Evolutionary conservation across 1,140 invertebrate species (phyloP), one percentile per base, ranked within the genome.

Genomic region (Drosophila ananassae): DNA sequence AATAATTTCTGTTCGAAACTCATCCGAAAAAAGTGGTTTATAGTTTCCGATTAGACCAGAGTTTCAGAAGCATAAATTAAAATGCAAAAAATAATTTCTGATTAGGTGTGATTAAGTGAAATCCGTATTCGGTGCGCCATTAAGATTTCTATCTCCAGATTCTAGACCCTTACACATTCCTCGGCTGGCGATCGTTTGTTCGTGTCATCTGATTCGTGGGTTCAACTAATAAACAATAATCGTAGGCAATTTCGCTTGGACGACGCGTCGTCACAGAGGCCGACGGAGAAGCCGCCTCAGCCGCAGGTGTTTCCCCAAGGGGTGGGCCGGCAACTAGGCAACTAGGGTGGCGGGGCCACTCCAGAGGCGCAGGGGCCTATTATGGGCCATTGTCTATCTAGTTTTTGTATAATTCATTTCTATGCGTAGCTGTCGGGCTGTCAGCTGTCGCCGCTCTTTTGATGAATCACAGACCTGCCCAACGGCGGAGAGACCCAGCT

Each of bases 381-480:
- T 41, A 46, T 71, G 62, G 79, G 69, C 73, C 59, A 74, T 62
- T 84, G 77, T 56, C 44, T 74, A 55, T 78, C 51, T 81, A 67
- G 51, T 82, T 81, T 68, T 71, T 77, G 77, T 69, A 79, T 76
- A 89, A 82, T 72, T 78, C 82, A 76, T 87, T 89, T 89, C 83
- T 73, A 82, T 89, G 83, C 82, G 82, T 85, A 74, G 79, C 61
- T 56, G 77, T 73, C 72, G 50, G 77, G 48, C 78, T 89, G 82
- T 87, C 82, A 87, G 78, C 82, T 87, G 82, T 87, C 82, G 83
- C 75, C 75, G 75, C 78, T 78, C 71, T 79, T 87, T 87, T 87
- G 82, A 87, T 87, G 82, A 87, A 87, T 87, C 82, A 87, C 83
- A 89, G 82, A 63, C 83, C 82, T 81, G 77, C 61, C 64, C 78